Base-by-base conservation (phyloP, 2,113 vertebrate species). In the Pseudonaja textilis region DNA sequence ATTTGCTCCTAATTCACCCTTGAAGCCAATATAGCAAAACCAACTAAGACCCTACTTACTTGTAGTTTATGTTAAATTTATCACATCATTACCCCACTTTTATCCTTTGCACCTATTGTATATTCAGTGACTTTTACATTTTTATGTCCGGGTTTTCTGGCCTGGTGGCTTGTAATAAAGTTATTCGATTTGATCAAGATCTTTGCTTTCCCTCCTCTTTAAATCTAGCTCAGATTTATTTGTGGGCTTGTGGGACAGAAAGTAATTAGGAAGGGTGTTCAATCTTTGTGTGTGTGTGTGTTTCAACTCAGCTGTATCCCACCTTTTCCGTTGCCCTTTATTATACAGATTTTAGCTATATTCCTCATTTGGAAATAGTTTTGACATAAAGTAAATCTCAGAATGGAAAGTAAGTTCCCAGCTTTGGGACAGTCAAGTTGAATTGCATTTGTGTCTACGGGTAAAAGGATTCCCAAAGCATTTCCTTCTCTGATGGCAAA, bases 1-100 rank as follows among this genome's bases (percentile, higher is more conserved):
- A 89, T 91, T 95, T 90, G 91, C 89, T 90, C 89, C 42, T 93
- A 87, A 95, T 92, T 92, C 88, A 22, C 89, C 86, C 47, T 90
- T 22, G 55, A 90, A 56, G 56, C 16, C 45, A n/a, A 34, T 22
- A 45, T 26, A 88, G 61, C 0, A 92, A 95, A 59, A 7, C 89
- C 56, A 59, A 25, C 1, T 22, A 29, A 85, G 88, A 92, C 89
- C 93, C 89, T 0, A 0, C 1, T 69, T 16, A n/a, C 16, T 81
- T 22, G 69, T 1, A 39, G 18, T 81, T 81, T 81, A 22, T 39
- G 69, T 81, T 39, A 81, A 61, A 20, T 81, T 20, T 81, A 20
- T 81, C 39, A 20, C 34, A 81, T 22, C 34, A 8, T 81, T 18
- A 81, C 18, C n/a, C 6, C 16, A 39, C n/a, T 39, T 81, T 81